Conservation (phyloP, 23 tunicate genomes). For the Oikopleura vanhoeffeni region DNA sequence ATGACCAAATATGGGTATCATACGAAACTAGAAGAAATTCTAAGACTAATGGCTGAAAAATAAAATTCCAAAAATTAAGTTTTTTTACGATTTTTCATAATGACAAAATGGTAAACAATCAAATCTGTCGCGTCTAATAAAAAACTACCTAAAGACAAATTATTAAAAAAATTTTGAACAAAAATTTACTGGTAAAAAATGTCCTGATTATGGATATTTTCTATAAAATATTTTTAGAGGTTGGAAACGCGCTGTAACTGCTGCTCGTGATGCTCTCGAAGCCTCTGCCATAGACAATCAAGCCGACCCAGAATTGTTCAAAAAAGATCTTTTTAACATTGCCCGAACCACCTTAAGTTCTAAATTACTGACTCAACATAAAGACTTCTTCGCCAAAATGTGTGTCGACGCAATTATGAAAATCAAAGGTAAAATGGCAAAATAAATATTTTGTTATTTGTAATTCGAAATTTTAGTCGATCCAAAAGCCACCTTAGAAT, state of each 20-base stretch:
- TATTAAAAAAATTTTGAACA: too few species aligned
- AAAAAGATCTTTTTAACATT: conserved; percentile 67
- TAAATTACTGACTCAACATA: conserved; percentile 91
- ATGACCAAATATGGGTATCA: too few species aligned
- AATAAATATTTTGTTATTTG: neutral
- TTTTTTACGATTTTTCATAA: too few species aligned
- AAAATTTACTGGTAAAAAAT: too few species aligned
- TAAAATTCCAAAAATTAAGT: too few species aligned
- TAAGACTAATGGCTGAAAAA: too few species aligned
- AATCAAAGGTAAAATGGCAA: conserved; percentile 18
- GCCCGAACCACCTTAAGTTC: conserved; percentile 92
- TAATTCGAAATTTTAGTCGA: neutral
- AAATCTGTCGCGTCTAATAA: too few species aligned
- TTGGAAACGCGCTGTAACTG: conserved; percentile 50
- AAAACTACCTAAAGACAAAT: too few species aligned
- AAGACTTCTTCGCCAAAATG: conserved; percentile 94
- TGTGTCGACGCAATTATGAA: conserved; percentile 82
- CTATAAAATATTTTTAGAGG: conserved; percentile 18
- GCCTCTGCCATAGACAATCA: conserved; percentile 69
- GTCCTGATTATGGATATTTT: too few species aligned
- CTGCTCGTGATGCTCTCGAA: conserved; percentile 41
- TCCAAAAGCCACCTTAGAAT: neutral
- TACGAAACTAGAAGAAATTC: too few species aligned
- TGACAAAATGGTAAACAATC: too few species aligned
- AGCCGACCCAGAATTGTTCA: conserved; percentile 51